These are phyloP conservation scores for Platypus cylindrus DNA, from an alignment of 2,888 invertebrate genomes.

Conservation along the genomic window DNA sequence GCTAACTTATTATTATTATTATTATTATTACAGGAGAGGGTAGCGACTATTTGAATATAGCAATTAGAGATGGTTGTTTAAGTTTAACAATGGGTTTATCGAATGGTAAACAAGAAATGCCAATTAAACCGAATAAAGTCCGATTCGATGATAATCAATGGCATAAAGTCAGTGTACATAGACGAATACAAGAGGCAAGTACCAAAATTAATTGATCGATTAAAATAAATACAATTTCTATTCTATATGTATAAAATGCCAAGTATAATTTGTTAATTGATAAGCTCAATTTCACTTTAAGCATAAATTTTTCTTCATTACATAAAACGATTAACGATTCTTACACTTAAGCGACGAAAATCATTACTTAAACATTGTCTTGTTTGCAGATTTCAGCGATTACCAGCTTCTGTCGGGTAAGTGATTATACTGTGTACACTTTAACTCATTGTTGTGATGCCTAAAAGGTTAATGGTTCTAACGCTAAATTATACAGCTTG, in stretches of 20 bases:
- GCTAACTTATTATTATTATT: too few relatives aligned
- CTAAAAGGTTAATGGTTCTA: slow-evolving; percentile 1
- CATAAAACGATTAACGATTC: too few relatives aligned
- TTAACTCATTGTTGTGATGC: slow-evolving; percentile 8
- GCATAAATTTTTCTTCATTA: too few relatives aligned
- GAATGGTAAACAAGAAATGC: slow-evolving; percentile 80
- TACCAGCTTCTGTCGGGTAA: slow-evolving; percentile 78
- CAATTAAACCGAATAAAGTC: slow-evolving; percentile 75
- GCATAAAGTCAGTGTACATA: slow-evolving; percentile 84
- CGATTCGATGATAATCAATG: slow-evolving; percentile 94
- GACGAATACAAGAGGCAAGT: slow-evolving; percentile 80
- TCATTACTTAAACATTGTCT: slow-evolving; percentile 18
- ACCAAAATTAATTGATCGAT: too few relatives aligned
- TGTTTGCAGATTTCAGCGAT: slow-evolving; percentile 70
- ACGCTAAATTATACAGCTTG: slow-evolving; percentile 1
- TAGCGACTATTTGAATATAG: slow-evolving; percentile 79
- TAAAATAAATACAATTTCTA: too few relatives aligned
- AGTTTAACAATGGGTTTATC: slow-evolving; percentile 82
- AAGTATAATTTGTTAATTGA: too few relatives aligned
- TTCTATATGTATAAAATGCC: too few relatives aligned
- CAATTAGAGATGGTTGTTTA: slow-evolving; percentile 78
- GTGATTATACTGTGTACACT: slow-evolving; percentile 29
- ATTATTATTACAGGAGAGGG: slow-evolving; percentile 58
- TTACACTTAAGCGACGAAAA: not conserved
- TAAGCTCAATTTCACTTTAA: too few relatives aligned